These are phyloP conservation scores for Lochmaea capreae DNA, from an alignment of 2,888 invertebrate species.

Conservation along the genomic window DNA sequence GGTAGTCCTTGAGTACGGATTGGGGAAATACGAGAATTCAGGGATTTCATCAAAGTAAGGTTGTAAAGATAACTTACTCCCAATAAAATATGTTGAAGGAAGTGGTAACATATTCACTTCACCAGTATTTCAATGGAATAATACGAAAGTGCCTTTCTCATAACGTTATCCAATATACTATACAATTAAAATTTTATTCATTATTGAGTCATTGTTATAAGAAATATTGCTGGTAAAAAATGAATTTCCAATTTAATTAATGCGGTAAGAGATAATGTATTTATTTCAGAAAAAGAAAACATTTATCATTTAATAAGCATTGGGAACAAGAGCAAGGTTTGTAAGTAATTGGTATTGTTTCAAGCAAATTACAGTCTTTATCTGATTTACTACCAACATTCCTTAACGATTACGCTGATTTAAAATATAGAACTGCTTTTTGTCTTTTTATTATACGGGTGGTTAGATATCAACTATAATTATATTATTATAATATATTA, in stretches of 20 bases:
- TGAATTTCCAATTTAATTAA: not conserved
- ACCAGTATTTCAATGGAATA: too few species aligned
- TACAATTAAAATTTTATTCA: not conserved
- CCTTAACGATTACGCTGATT: not conserved
- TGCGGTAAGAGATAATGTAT: not conserved
- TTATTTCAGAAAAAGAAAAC: not conserved
- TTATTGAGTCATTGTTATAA: not conserved
- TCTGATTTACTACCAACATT: constrained; percentile 13
- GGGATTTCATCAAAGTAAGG: too few species aligned
- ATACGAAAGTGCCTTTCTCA: too few species aligned
- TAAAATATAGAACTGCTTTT: not conserved
- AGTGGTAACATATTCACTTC: too few species aligned
- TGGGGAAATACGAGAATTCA: too few species aligned
- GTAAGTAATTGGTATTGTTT: constrained; percentile 5
- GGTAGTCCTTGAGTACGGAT: too few species aligned
- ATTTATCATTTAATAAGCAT: constrained; percentile 15
- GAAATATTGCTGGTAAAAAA: not conserved
- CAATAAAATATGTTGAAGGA: too few species aligned
- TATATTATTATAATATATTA: not conserved
- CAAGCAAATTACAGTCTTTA: constrained; percentile 18
- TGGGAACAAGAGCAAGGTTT: constrained; percentile 18
- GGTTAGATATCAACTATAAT: not conserved
- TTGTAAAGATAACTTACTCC: too few species aligned
- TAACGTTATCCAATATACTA: too few species aligned
- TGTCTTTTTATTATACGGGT: not conserved